These are phyloP conservation scores for Zaprionus ghesquierei DNA, from an alignment of 1,140 invertebrate genomes.

Conservation along the genomic window DNA sequence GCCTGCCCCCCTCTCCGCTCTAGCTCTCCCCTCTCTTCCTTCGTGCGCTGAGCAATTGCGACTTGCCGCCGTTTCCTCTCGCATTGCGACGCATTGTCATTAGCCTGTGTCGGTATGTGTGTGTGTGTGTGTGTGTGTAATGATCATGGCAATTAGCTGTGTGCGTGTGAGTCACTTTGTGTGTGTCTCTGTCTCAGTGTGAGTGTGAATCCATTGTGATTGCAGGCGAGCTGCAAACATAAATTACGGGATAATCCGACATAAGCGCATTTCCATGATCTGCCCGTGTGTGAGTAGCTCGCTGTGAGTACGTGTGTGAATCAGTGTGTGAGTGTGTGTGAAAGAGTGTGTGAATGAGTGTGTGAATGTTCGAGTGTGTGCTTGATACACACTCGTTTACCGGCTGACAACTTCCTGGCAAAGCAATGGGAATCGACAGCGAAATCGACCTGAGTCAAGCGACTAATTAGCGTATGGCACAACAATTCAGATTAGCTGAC, in stretches of 20 bases:
- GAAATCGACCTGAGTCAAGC: constrained; percentile 14
- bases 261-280: constrained; percentile 79
- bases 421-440: constrained; percentile 8
- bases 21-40: constrained; percentile 5
- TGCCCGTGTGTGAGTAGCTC: constrained; percentile 19
- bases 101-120: constrained; percentile 37
- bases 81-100: constrained; percentile 64
- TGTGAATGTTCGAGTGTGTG: constrained; percentile 18
- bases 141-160: constrained; percentile 75
- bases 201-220: constrained; percentile 59
- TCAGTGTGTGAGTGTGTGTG: constrained; percentile 19
- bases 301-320: background rate
- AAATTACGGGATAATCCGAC: constrained; percentile 79
- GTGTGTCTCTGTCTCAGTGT: constrained; percentile 12
- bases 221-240: constrained; percentile 60
- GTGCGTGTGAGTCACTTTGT: constrained; percentile 15
- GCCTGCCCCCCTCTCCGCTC: background rate
- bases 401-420: constrained; percentile 49
- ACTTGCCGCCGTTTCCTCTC: constrained; percentile 46
- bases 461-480: constrained; percentile 40
- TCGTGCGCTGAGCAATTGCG: constrained; percentile 39
- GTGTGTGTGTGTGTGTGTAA: constrained; percentile 50
- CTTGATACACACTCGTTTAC: constrained; percentile 42
- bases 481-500: constrained; percentile 53
- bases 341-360: constrained; percentile 10